A percentile compares a stretch with the other conserved stretches of the same genome.
Evolutionary conservation across 2,797 vertebrate genomes (phyloP).

Genomic region (Tokudaia tokunoshimensis): DNA sequence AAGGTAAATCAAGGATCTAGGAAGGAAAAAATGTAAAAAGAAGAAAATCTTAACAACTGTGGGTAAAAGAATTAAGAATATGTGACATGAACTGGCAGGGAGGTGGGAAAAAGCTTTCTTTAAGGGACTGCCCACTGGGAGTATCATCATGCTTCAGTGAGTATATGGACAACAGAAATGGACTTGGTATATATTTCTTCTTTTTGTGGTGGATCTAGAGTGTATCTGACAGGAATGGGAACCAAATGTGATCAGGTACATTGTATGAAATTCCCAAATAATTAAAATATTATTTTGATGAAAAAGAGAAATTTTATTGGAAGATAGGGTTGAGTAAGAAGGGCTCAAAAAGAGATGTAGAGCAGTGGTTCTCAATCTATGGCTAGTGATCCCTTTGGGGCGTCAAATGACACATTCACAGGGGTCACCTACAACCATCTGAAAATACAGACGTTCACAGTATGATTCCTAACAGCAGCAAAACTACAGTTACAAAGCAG

Average conservation of each 20-base stretch:
- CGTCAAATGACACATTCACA: background rate
- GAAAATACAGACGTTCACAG: background rate
- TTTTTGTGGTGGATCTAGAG: background rate
- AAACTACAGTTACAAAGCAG: background rate
- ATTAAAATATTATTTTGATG: background rate
- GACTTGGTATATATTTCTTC: background rate
- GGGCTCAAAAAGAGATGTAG: accelerated
- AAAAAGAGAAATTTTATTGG: background rate
- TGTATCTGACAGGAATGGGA: background rate
- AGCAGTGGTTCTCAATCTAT: background rate
- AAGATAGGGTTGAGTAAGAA: background rate
- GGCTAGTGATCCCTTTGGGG: background rate
- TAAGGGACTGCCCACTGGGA: background rate
- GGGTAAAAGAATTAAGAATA: background rate
- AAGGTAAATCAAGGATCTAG: background rate
- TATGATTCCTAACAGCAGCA: background rate
- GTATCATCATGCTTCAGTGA: too few species aligned
- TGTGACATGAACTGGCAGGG: background rate
- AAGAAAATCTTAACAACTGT: background rate
- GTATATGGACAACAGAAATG: background rate
- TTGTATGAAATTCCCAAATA: background rate
- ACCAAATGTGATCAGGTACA: background rate
- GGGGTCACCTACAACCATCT: too few species aligned
- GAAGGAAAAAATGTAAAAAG: background rate
- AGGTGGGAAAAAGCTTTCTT: background rate